Base-by-base conservation (phyloP, 2,888 invertebrate genomes). In the Microctonus aethiopoides region DNA sequence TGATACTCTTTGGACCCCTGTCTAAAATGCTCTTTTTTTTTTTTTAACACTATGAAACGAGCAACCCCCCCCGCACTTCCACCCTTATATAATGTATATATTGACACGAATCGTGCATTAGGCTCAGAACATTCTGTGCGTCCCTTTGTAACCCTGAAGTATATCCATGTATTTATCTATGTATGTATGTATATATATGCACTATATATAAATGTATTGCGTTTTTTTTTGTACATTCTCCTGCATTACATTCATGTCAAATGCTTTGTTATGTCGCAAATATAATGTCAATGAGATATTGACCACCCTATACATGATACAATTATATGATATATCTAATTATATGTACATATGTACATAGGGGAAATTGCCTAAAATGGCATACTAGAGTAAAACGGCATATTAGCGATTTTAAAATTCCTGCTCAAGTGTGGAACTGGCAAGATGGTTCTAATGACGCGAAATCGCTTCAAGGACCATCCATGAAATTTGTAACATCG, bases 21-120 rank as follows among this genome's bases (percentile, higher is more conserved):
- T 46, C 16, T 46, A 46, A 20, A 46, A 46, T 46, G 46, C 16
- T 46, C 20, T 36, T 36, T 36, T 36, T 36, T 10, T 46, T 16
- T 46, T 46, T 46, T n/a, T n/a, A 46, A 46, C 20, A 46, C 46
- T 46, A 46, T 46, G 16, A 46, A 46, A 46, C 46, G 46, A 46
- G 16, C 56, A 32, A 22, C 22, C 63, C 64, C 64, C 36, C 36
- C 41, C 57, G 41, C 57, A 20, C 34, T 41, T 32, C 46, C 57
- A 46, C 57, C 57, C 57, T 46, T 46, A 46, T 46, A 46, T 46
- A 46, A 46, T 46, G 46, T 46, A 16, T 46, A 46, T 46, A 79
- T 80, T 81, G 81, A 85, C 85, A 85, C 79, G 85, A 79, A 84
- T 84, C 80, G 80, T 84, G 84, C 85, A 85, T 85, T 85, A 85